Conservation (phyloP, 1,140 invertebrate genomes). For the Berghia stephanieae region DNA sequence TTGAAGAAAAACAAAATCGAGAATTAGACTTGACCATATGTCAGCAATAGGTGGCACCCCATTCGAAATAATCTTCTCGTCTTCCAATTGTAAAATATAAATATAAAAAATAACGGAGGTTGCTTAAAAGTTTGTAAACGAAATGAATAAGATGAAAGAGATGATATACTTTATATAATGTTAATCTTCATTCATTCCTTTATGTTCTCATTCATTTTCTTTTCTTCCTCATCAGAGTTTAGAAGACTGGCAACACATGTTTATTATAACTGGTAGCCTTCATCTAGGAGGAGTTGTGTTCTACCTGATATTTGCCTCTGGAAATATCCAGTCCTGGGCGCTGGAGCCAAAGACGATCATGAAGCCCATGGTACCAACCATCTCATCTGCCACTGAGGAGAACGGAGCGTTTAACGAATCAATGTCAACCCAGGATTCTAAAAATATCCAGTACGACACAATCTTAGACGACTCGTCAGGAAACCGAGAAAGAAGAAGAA, state of each 20-base stretch:
- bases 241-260: not conserved
- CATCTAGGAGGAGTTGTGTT: slow-evolving; percentile 22
- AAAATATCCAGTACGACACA: too few relatives aligned
- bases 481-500: too few relatives aligned
- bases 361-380: too few relatives aligned
- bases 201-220: too few relatives aligned
- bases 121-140: not conserved
- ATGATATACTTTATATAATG: too few relatives aligned
- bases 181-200: too few relatives aligned
- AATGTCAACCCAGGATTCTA: too few relatives aligned
- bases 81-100: not conserved
- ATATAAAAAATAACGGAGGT: not conserved
- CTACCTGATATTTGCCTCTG: slow-evolving; percentile 18
- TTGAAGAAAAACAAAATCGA: not conserved
- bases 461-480: too few relatives aligned
- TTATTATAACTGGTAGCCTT: slow-evolving; percentile 14
- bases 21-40: not conserved
- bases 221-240: slow-evolving; percentile 5
- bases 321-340: slow-evolving; percentile 16
- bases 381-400: too few relatives aligned
- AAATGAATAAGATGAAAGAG: not conserved
- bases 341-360: too few relatives aligned
- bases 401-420: too few relatives aligned
- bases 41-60: not conserved
- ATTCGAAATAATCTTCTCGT: not conserved